These are phyloP conservation scores for Chironomus tentans DNA, from an alignment of 2,888 invertebrate genomes.

Conservation along the genomic window DNA sequence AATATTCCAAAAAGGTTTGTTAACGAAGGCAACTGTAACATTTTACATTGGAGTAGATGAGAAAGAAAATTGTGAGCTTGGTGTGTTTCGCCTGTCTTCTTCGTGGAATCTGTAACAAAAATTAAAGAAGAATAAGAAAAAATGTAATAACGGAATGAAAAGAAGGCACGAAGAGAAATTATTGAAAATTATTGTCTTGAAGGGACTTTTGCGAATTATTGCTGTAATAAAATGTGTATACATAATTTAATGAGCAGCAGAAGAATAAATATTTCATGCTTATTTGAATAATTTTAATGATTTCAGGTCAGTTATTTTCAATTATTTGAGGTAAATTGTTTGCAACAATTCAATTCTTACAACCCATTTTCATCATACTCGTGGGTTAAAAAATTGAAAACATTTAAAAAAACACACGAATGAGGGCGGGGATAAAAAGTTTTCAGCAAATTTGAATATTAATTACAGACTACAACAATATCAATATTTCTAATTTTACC, in stretches of 20 bases:
- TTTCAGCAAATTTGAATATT: too few species aligned
- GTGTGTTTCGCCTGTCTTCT: not conserved
- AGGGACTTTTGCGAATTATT: not conserved
- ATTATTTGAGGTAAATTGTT: too few species aligned
- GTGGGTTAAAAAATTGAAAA: too few species aligned
- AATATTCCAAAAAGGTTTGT: slow-evolving; percentile 22
- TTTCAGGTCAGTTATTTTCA: slow-evolving; percentile 2
- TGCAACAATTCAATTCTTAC: too few species aligned
- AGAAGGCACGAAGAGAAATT: not conserved
- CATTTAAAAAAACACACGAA: too few species aligned
- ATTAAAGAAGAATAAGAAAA: not conserved
- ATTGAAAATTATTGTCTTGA: not conserved
- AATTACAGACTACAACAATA: too few species aligned
- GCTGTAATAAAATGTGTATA: not conserved
- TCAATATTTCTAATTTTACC: too few species aligned
- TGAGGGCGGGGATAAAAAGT: too few species aligned
- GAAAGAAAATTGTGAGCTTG: not conserved
- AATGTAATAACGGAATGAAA: not conserved
- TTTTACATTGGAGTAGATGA: slow-evolving; percentile 13
- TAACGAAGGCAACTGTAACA: slow-evolving; percentile 25
- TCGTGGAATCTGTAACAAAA: not conserved
- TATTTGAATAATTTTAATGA: slow-evolving; percentile 26
- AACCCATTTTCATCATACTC: too few species aligned
- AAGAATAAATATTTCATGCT: not conserved
- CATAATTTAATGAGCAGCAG: slow-evolving; percentile 7